Conservation (phyloP, 2,113 vertebrate species). For the Vimba vimba region DNA sequence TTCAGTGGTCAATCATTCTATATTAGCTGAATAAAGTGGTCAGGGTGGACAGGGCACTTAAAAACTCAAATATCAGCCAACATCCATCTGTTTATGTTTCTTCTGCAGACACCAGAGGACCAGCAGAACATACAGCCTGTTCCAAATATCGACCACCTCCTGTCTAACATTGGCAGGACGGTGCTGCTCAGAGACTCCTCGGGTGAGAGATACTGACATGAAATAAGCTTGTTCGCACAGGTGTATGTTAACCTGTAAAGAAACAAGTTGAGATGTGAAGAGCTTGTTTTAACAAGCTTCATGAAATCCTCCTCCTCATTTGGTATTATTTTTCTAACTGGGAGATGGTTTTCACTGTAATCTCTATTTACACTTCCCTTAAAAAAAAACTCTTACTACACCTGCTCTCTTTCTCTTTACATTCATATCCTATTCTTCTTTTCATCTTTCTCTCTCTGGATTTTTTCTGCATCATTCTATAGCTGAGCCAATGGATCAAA, state of each 20-base stretch:
- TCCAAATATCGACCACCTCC: slow-evolving; percentile 96
- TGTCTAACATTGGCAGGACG: slow-evolving; percentile 92
- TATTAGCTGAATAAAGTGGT: not conserved
- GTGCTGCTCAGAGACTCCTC: slow-evolving; percentile 82
- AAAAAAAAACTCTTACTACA: slow-evolving; percentile 36
- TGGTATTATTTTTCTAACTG: slow-evolving; percentile 1
- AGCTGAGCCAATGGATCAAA: slow-evolving; percentile 90
- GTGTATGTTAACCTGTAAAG: not conserved
- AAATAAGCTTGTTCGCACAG: not conserved
- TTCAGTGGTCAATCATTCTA: not conserved
- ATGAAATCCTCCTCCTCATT: slow-evolving; percentile 5
- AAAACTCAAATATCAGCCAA: not conserved
- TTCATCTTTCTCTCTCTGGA: slow-evolving; percentile 53
- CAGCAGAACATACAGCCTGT: slow-evolving; percentile 84
- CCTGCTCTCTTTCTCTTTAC: slow-evolving; percentile 56
- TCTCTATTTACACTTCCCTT: slow-evolving; percentile 38
- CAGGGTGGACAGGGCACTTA: not conserved
- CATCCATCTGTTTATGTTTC: slow-evolving; percentile 1
- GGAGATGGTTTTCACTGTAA: not conserved
- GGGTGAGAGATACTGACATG: slow-evolving; percentile 76
- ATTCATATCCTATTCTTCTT: slow-evolving; percentile 44
- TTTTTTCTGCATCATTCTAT: slow-evolving; percentile 68
- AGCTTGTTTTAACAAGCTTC: not conserved
- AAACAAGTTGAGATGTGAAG: not conserved
- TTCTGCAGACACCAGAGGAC: slow-evolving; percentile 83